phyloP scores from a whole-genome alignment of 1,140 invertebrate species.

The Drosophila persimilis region DNA sequence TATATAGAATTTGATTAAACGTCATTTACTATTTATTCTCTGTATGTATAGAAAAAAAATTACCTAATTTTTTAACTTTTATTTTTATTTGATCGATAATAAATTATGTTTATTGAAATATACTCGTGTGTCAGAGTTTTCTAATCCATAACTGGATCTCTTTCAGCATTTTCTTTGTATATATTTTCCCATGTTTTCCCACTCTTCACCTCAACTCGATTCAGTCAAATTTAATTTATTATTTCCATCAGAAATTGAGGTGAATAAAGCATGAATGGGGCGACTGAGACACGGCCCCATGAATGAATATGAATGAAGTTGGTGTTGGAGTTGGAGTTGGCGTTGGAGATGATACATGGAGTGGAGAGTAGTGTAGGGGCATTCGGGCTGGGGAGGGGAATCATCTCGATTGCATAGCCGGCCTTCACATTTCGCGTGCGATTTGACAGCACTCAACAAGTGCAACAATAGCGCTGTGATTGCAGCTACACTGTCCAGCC shows the following conservation, averaged over 20 bases:
- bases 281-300: conserved; percentile 31
- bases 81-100: background rate
- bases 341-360: conserved; percentile 15
- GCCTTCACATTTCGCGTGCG: conserved; percentile 74
- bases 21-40: too few species aligned
- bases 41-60: too few species aligned
- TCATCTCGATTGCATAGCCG: conserved; percentile 53
- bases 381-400: background rate
- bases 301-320: conserved; percentile 60
- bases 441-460: conserved; percentile 46
- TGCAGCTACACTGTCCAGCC: conserved; percentile 39
- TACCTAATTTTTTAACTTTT: too few species aligned
- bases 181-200: background rate
- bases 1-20: too few species aligned
- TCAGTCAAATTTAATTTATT: conserved; percentile 36
- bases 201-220: conserved; percentile 2
- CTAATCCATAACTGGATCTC: too few species aligned
- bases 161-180: background rate
- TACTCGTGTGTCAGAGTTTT: too few species aligned
- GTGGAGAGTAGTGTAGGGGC: conserved; percentile 22
- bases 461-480: conserved; percentile 55
- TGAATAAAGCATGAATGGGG: conserved; percentile 43
- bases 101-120: too few species aligned
- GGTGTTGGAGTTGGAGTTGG: conserved; percentile 25
- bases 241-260: conserved; percentile 33